phyloP scores from a whole-genome alignment of 2,113 vertebrate species.

The Probosciger aterrimus region DNA sequence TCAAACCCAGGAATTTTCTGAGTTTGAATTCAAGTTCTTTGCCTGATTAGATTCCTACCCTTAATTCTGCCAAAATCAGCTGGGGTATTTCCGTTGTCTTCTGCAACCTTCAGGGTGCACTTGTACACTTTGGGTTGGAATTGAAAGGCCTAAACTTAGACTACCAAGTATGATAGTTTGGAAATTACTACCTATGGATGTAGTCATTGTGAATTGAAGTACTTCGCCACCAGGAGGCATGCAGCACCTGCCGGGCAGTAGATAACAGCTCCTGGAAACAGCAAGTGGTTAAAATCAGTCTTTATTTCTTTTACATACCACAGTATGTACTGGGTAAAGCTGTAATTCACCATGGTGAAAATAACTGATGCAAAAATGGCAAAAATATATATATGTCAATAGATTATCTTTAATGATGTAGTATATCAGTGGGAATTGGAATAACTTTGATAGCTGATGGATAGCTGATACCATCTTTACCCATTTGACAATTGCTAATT shows the following conservation, averaged over 20 bases:
- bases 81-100: not conserved
- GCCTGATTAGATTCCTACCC: not conserved
- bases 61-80: not conserved
- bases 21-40: not conserved
- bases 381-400: too few relatives aligned
- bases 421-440: not conserved
- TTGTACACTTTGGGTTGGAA: not conserved
- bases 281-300: not conserved
- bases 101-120: not conserved
- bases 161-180: too few relatives aligned
- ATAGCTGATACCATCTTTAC: not conserved
- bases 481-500: not conserved
- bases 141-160: not conserved
- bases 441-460: not conserved
- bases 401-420: not conserved
- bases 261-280: not conserved
- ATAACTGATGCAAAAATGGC: not conserved
- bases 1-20: not conserved
- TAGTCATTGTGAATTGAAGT: not conserved
- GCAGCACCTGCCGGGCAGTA: not conserved
- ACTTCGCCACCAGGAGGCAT: not conserved
- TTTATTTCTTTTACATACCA: not conserved
- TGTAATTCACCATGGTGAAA: too few relatives aligned
- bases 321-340: not conserved
- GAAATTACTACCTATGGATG: accelerated